Conservation (phyloP, 2,113 vertebrate species). For the Gallinago undulata region DNA sequence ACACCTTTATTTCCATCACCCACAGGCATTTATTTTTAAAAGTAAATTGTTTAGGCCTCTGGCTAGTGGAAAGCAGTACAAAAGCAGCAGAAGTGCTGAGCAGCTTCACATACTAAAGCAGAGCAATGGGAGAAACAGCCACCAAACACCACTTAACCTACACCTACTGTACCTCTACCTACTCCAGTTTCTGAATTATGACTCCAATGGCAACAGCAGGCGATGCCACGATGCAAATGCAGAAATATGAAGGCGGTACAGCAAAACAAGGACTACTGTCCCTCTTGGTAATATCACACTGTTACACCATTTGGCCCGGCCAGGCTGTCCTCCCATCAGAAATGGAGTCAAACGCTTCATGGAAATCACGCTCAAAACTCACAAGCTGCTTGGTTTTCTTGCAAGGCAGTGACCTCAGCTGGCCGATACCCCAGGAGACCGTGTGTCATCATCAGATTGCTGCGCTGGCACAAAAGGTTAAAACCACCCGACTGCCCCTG, state of each 20-base stretch:
- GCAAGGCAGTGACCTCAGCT: conserved; percentile 16
- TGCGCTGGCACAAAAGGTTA: conserved; percentile 1
- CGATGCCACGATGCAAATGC: not conserved
- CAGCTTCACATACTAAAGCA: not conserved
- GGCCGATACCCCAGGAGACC: not conserved
- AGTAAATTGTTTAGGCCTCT: not conserved
- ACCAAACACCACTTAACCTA: not conserved
- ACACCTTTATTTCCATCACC: not conserved
- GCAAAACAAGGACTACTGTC: not conserved
- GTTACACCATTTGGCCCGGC: accelerated
- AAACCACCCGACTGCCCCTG: not conserved
- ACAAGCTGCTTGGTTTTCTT: not conserved
- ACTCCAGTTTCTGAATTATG: not conserved
- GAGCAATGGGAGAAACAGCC: accelerated
- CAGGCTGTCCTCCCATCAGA: accelerated
- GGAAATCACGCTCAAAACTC: not conserved
- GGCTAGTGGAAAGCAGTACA: not conserved
- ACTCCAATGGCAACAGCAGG: not conserved
- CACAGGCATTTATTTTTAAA: accelerated
- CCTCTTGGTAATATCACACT: not conserved
- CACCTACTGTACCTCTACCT: not conserved
- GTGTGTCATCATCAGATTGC: not conserved
- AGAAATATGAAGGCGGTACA: not conserved
- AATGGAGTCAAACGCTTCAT: not conserved
- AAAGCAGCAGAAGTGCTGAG: not conserved